Percentiles rank a stretch among this genome's conserved stretches.
These are phyloP conservation scores for Chaitophorus viminalis DNA, from an alignment of 2,888 invertebrate genomes.

Conservation along the genomic window DNA sequence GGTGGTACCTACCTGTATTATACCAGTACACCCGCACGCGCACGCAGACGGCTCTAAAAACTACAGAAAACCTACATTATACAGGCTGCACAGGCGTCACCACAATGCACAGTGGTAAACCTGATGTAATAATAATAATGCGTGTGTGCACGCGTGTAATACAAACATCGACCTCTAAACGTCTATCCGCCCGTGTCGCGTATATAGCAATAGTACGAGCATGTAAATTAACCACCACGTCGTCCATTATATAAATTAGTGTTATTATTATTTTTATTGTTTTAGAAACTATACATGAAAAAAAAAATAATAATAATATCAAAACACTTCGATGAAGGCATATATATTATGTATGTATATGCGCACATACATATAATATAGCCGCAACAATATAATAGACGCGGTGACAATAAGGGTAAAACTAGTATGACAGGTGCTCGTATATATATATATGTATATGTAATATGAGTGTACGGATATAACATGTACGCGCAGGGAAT, in stretches of 20 bases:
- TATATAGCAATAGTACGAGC: background rate
- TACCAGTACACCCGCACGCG: background rate
- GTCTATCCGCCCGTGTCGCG: background rate
- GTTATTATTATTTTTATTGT: constrained; percentile 7
- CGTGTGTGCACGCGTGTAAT: background rate
- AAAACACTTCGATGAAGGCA: background rate
- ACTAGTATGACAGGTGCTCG: constrained; percentile 3
- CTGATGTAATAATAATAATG: background rate
- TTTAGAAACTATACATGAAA: background rate
- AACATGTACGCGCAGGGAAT: background rate
- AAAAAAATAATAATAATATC: background rate
- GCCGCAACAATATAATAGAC: background rate
- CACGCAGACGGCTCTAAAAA: background rate
- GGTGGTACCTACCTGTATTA: background rate
- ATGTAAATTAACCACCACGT: constrained; percentile 40
- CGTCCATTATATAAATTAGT: background rate
- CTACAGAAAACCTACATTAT: background rate
- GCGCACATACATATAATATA: no score
- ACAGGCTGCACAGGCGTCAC: background rate
- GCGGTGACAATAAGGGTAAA: constrained; percentile 2
- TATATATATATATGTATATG: background rate
- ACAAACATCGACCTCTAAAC: constrained; percentile 27
- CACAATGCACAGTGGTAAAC: background rate
- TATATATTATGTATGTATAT: no score
- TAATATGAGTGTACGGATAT: background rate